A percentile compares a stretch with the other conserved stretches of the same genome.
These are phyloP conservation scores for Cyphomyrus discorhynchus DNA, from an alignment of 2,113 vertebrate species.

Conservation along the genomic window DNA sequence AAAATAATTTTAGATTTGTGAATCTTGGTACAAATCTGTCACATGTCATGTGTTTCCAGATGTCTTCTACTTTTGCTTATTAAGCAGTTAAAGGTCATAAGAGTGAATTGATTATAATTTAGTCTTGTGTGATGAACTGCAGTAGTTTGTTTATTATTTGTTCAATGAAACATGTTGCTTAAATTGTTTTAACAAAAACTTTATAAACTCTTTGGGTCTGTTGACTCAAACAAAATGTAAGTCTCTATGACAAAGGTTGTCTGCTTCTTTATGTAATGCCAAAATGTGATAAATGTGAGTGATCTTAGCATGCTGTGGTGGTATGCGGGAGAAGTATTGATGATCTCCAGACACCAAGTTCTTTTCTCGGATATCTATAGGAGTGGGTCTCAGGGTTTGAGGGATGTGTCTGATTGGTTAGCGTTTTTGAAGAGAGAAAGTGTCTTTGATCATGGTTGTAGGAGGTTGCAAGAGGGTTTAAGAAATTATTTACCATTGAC, in stretches of 20 bases:
- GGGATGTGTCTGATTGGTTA: not conserved
- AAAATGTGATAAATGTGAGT: conserved; percentile 20
- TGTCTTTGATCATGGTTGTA: not conserved
- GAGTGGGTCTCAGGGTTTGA: not conserved
- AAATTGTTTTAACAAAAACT: conserved; percentile 20
- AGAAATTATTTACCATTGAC: conserved; percentile 1
- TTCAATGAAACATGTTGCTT: conserved; percentile 20
- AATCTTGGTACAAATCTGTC: conserved; percentile 10
- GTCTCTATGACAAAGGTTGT: conserved; percentile 28
- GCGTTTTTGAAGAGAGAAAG: not conserved
- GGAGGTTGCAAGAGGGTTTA: not conserved
- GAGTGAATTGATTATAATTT: conserved; percentile 21
- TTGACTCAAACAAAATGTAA: conserved; percentile 27
- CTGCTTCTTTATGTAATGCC: conserved; percentile 14
- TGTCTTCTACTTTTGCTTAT: conserved; percentile 16
- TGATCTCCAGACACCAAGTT: not conserved
- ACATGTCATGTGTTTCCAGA: not conserved
- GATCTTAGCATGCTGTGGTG: not conserved
- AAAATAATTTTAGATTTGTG: conserved; percentile 14
- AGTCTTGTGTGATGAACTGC: conserved; percentile 23
- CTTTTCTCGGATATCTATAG: not conserved
- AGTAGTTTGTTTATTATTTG: conserved; percentile 27
- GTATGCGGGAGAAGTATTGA: not conserved
- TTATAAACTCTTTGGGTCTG: conserved; percentile 27
- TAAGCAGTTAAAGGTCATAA: conserved; percentile 15